These are phyloP conservation scores for Mellilla xanthometata DNA, from an alignment of 2,888 invertebrate genomes.

Conservation along the genomic window DNA sequence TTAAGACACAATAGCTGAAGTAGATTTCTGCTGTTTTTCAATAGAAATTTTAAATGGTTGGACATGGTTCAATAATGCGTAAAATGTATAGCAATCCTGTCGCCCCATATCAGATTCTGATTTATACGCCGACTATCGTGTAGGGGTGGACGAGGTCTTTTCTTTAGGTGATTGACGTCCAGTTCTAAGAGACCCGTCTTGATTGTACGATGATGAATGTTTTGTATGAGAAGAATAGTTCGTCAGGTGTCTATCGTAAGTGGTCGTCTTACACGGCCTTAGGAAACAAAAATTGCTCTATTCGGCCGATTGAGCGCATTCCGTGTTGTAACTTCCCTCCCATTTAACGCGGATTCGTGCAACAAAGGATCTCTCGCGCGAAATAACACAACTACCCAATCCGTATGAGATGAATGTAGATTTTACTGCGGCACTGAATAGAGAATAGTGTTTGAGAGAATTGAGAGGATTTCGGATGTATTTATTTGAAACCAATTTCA, in stretches of 20 bases:
- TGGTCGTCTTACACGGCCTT: conserved; percentile 67
- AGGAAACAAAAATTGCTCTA: conserved; percentile 77
- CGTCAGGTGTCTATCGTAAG: conserved; percentile 48
- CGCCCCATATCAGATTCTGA: conserved; percentile 75
- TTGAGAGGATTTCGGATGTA: too few relatives aligned
- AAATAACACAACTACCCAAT: conserved; percentile 79
- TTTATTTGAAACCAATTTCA: too few relatives aligned
- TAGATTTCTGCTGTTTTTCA: too few relatives aligned
- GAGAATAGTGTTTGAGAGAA: conserved; percentile 13
- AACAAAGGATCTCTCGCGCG: conserved; percentile 77
- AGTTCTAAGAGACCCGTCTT: conserved; percentile 45
- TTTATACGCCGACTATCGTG: conserved; percentile 65
- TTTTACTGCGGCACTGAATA: conserved; percentile 31
- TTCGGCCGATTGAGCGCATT: conserved; percentile 76
- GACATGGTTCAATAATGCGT: conserved; percentile 64
- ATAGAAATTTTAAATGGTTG: not conserved
- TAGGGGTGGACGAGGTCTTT: conserved; percentile 67
- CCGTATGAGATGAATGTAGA: conserved; percentile 51
- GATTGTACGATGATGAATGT: conserved; percentile 11
- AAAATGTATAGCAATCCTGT: conserved; percentile 72
- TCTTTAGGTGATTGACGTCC: conserved; percentile 52
- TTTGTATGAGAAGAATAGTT: conserved; percentile 32
- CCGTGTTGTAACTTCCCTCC: conserved; percentile 78
- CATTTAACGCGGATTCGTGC: conserved; percentile 79
- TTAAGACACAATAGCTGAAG: too few relatives aligned